Evolutionary conservation across 2,113 vertebrate species (phyloP).

Genomic region (Trichomycterus rosablanca): DNA sequence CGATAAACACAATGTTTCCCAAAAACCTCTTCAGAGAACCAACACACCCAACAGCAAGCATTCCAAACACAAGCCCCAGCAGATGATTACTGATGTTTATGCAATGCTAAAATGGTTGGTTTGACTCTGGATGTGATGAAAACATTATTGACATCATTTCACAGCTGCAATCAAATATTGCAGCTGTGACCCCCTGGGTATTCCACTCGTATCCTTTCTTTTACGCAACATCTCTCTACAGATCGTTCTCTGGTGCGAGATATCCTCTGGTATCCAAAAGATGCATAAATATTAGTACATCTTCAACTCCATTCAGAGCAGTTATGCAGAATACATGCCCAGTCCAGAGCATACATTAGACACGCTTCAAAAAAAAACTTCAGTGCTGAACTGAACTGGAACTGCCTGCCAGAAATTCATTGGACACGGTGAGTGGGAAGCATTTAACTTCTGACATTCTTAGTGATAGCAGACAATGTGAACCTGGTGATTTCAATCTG

Average conservation of each 20-base stretch:
- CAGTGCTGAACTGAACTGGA: conserved; percentile 35
- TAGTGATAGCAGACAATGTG: conserved; percentile 17
- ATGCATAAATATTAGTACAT: neutral
- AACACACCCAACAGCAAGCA: neutral
- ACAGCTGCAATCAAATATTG: neutral
- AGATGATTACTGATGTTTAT: conserved; percentile 3
- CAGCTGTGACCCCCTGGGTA: conserved; percentile 19
- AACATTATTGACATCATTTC: neutral
- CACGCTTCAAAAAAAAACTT: neutral
- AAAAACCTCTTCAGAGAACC: neutral
- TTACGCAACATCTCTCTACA: neutral
- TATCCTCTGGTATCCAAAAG: too few relatives aligned
- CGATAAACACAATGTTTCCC: too few relatives aligned
- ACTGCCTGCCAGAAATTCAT: conserved; percentile 21
- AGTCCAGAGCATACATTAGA: neutral
- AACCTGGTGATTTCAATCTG: conserved; percentile 45
- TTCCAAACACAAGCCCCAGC: neutral
- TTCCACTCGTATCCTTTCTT: neutral
- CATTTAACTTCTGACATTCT: conserved; percentile 27
- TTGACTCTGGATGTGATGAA: neutral
- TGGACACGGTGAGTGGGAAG: conserved; percentile 43
- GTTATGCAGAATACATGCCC: neutral
- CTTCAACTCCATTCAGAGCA: neutral
- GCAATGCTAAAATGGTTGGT: neutral
- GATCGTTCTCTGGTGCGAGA: neutral